phyloP scores from a whole-genome alignment of 2,113 vertebrate species.

The Empidonax traillii region DNA sequence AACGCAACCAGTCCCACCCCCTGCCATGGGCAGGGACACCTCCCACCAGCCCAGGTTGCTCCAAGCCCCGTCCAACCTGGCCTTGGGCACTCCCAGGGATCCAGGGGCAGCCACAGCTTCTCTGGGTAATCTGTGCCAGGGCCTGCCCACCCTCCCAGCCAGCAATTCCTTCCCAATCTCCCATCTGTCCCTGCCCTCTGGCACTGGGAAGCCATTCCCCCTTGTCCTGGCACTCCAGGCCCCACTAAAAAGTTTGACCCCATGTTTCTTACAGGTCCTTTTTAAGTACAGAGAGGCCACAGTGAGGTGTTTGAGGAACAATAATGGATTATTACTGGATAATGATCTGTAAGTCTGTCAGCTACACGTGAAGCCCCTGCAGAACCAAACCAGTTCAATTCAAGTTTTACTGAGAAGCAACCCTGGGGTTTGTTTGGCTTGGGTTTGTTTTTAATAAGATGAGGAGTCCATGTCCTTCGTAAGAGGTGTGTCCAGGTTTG shows the following conservation, averaged over 20 bases:
- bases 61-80: neutral
- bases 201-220: neutral
- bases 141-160: neutral
- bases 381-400: neutral
- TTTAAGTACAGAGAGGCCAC: neutral
- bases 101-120: neutral
- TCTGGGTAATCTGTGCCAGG: neutral
- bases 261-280: neutral
- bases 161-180: neutral
- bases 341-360: neutral
- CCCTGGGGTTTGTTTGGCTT: neutral
- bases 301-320: neutral
- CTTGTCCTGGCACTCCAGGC: neutral
- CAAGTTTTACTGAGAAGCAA: neutral
- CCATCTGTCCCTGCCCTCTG: neutral
- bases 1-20: neutral
- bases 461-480: neutral
- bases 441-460: neutral
- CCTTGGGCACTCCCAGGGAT: neutral
- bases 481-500: neutral
- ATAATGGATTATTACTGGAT: neutral
- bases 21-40: neutral
- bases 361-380: neutral
- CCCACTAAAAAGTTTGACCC: neutral
- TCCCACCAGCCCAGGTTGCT: rapidly evolving